Percentiles rank a stretch among this genome's conserved stretches.
Conservation (phyloP, 2,113 vertebrate species). For the Atherinomorus stipes region DNA sequence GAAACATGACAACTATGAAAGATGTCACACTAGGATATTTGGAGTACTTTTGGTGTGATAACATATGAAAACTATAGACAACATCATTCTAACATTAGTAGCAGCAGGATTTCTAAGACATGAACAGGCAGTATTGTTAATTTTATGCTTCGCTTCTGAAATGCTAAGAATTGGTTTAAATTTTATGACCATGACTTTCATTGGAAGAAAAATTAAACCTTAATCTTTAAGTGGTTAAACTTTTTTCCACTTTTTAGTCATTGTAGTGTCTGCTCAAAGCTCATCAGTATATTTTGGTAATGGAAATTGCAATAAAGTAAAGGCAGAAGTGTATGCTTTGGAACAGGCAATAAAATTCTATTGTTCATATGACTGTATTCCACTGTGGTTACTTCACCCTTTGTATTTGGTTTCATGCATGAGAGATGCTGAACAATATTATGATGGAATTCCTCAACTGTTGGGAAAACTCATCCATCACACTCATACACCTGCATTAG, state of each 20-base stretch:
- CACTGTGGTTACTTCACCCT: slow-evolving; percentile 62
- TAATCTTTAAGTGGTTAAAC: slow-evolving; percentile 27
- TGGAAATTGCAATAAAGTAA: slow-evolving; percentile 68
- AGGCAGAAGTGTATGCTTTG: slow-evolving; percentile 56
- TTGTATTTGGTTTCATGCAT: slow-evolving; percentile 62
- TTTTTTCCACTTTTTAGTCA: slow-evolving; percentile 38
- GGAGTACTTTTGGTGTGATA: slow-evolving; percentile 27
- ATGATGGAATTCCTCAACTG: slow-evolving; percentile 5
- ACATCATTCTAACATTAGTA: slow-evolving; percentile 10
- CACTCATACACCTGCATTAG: slow-evolving; percentile 26
- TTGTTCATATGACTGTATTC: slow-evolving; percentile 68
- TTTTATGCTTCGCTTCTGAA: background rate
- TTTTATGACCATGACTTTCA: background rate
- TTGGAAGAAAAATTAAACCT: slow-evolving; percentile 19
- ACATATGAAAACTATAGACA: slow-evolving; percentile 15
- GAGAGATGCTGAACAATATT: slow-evolving; percentile 41
- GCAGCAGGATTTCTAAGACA: slow-evolving; percentile 13
- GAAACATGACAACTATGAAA: slow-evolving; percentile 54
- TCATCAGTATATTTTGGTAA: slow-evolving; percentile 62
- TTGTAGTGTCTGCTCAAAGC: slow-evolving; percentile 49
- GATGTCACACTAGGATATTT: slow-evolving; percentile 22
- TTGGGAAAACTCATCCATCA: slow-evolving; percentile 31
- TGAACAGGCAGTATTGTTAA: background rate
- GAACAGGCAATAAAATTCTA: slow-evolving; percentile 59
- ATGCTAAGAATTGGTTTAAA: slow-evolving; percentile 28